These are phyloP conservation scores for Labeo rohita DNA, from an alignment of 2,113 vertebrate species.

Conservation along the genomic window DNA sequence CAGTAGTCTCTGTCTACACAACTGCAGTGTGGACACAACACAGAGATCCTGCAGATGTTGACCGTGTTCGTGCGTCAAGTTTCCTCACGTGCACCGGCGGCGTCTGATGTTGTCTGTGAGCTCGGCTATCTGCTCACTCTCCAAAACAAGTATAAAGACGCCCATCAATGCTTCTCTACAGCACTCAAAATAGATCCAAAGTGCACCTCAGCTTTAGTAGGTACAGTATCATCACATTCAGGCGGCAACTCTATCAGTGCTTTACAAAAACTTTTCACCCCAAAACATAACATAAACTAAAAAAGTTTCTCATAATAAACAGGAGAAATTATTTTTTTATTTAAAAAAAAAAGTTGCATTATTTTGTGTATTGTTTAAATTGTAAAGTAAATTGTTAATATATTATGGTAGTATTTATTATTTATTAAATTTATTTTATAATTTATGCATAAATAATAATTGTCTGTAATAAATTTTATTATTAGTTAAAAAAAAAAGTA, in stretches of 20 bases:
- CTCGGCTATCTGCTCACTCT: conserved; percentile 73
- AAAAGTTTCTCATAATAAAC: no score
- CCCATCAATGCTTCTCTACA: conserved; percentile 66
- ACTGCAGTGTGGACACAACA: conserved; percentile 73
- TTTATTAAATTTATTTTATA: no score
- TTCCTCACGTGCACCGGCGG: conserved; percentile 47
- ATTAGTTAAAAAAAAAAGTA: no score
- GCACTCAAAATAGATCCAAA: conserved; percentile 70
- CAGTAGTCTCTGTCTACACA: neutral
- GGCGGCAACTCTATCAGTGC: neutral
- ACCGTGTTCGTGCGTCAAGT: conserved; percentile 65
- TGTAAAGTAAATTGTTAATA: no score
- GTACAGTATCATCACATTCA: conserved; percentile 56
- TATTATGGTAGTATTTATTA: neutral
- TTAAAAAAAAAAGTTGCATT: no score
- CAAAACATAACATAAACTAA: neutral
- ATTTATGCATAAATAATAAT: neutral
- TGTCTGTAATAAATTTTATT: neutral
- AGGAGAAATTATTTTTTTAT: no score
- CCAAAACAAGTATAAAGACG: conserved; percentile 70
- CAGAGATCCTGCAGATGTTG: conserved; percentile 64
- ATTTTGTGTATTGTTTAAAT: no score
- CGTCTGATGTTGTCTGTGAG: conserved; percentile 66
- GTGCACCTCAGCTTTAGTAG: conserved; percentile 68
- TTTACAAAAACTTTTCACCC: neutral